phyloP scores from a whole-genome alignment of 2,888 invertebrate species.

The Gortyna flavago region DNA sequence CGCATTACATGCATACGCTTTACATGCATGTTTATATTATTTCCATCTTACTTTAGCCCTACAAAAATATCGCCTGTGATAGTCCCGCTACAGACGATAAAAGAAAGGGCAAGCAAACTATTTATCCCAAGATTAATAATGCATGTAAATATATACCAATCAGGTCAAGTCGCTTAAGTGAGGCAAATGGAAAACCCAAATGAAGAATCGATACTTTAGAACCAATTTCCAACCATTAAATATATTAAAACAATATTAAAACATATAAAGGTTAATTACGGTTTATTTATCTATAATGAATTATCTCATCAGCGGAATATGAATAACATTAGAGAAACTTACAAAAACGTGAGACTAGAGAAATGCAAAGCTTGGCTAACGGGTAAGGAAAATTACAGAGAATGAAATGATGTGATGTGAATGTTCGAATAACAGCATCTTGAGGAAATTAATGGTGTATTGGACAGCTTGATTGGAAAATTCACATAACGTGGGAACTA shows the following conservation, averaged over 20 bases:
- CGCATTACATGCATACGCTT: neutral
- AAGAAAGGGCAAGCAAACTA: neutral
- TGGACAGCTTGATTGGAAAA: neutral
- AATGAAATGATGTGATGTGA: slow-evolving; percentile 18
- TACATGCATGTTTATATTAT: neutral
- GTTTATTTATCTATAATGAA: slow-evolving; percentile 45
- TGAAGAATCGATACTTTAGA: neutral
- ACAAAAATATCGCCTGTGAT: neutral
- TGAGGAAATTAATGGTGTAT: slow-evolving; percentile 12
- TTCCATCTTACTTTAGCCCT: neutral
- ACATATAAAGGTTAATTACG: slow-evolving; percentile 24
- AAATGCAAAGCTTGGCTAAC: slow-evolving; percentile 39
- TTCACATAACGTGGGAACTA: neutral
- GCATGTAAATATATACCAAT: neutral
- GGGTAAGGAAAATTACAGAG: slow-evolving; percentile 45
- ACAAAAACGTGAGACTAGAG: slow-evolving; percentile 75
- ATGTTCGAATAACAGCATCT: slow-evolving; percentile 11
- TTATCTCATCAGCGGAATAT: slow-evolving; percentile 50
- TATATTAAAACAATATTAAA: slow-evolving; percentile 20
- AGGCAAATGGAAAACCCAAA: neutral
- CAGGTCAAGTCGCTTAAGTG: neutral
- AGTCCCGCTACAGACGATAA: neutral
- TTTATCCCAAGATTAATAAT: neutral
- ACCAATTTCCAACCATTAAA: slow-evolving; percentile 13
- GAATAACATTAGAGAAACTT: slow-evolving; percentile 54